Evolutionary conservation across 2,888 invertebrate genomes (phyloP).

Genomic region (Cephonodes hylas): DNA sequence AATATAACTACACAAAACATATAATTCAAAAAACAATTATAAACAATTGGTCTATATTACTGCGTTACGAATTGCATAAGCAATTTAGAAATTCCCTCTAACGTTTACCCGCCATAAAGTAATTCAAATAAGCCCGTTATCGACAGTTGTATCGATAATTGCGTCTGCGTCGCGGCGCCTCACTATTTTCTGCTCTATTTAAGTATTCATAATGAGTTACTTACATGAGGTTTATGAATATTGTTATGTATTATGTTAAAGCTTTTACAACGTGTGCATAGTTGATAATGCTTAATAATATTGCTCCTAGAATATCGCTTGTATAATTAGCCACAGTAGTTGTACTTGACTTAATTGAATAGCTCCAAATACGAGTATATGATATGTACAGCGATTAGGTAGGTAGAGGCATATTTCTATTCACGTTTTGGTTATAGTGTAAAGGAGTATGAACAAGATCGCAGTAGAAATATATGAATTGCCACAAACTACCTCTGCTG

Average conservation of each 20-base stretch:
- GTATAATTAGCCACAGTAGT: background rate
- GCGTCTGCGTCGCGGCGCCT: constrained; percentile 23
- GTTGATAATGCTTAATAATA: background rate
- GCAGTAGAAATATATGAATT: too few relatives aligned
- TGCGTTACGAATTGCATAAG: background rate
- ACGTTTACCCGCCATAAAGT: constrained; percentile 27
- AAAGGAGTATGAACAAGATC: too few relatives aligned
- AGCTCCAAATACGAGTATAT: too few relatives aligned
- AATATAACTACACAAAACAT: background rate
- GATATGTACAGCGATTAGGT: too few relatives aligned
- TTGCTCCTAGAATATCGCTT: background rate
- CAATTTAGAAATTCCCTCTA: constrained; percentile 17
- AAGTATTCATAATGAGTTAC: constrained; percentile 9
- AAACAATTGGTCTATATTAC: constrained; percentile 9
- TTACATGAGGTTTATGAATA: constrained; percentile 6
- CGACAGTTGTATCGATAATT: constrained; percentile 32
- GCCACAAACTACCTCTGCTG: too few relatives aligned
- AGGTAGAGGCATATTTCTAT: too few relatives aligned
- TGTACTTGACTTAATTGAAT: background rate
- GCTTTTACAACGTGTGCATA: background rate
- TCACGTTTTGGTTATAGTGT: too few relatives aligned
- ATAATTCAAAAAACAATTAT: background rate
- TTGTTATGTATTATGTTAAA: constrained; percentile 5
- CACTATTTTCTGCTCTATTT: constrained; percentile 36
- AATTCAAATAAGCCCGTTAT: constrained; percentile 26